phyloP scores from a whole-genome alignment of 2,113 vertebrate genomes.

The Phoxinus phoxinus region DNA sequence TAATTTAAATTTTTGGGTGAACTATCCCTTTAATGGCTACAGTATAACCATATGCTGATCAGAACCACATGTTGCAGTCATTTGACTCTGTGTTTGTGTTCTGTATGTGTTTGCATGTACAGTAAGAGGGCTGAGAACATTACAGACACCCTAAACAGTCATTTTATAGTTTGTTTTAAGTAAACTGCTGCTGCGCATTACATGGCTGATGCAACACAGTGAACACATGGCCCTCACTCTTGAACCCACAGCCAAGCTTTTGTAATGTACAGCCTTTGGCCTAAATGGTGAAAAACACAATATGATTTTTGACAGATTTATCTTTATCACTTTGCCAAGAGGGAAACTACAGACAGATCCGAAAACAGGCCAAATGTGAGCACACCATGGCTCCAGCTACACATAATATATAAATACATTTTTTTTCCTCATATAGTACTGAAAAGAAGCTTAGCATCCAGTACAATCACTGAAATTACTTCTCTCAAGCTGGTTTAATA shows the following conservation, averaged over 20 bases:
- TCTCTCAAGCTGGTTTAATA: constrained; percentile 28
- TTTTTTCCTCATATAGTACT: neutral
- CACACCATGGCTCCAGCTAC: neutral
- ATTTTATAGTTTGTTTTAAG: constrained; percentile 60
- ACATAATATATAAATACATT: neutral
- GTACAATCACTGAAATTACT: constrained; percentile 56
- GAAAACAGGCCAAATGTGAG: constrained; percentile 22
- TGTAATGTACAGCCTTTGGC: constrained; percentile 33
- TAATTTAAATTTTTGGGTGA: too few species aligned
- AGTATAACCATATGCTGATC: constrained; percentile 68
- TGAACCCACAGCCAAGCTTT: constrained; percentile 66
- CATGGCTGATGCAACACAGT: constrained; percentile 66
- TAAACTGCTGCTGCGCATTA: constrained; percentile 43
- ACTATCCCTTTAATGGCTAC: constrained; percentile 54
- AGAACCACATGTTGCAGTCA: constrained; percentile 72
- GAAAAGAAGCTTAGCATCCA: constrained; percentile 44
- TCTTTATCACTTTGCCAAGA: constrained; percentile 1
- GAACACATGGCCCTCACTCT: constrained; percentile 64
- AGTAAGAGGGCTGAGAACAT: constrained; percentile 58
- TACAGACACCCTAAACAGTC: constrained; percentile 55
- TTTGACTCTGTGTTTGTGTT: too few species aligned
- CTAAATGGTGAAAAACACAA: constrained; percentile 20
- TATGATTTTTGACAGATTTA: constrained; percentile 37
- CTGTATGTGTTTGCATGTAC: constrained; percentile 38
- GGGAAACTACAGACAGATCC: neutral